Conservation (phyloP, 2,888 invertebrate genomes). For the Agrochola lota region DNA sequence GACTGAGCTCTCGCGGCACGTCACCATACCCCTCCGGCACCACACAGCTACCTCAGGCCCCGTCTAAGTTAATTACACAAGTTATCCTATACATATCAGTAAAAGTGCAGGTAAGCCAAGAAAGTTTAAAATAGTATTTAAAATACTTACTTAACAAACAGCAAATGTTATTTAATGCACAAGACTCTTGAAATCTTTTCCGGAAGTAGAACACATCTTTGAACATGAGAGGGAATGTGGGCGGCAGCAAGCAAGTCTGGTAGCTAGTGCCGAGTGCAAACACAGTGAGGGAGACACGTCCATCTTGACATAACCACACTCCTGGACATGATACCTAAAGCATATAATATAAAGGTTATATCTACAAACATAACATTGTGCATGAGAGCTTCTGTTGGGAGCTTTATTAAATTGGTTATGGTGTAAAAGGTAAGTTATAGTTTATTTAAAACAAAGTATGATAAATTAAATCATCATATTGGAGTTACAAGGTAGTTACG, state of each 20-base stretch:
- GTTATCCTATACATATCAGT: not conserved
- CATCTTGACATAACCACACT: slow-evolving; percentile 95
- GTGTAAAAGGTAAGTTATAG: not conserved
- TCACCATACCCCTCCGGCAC: no score
- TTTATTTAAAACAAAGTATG: not conserved
- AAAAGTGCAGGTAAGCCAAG: not conserved
- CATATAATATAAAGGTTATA: slow-evolving; percentile 34
- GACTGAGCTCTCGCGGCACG: no score
- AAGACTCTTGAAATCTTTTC: slow-evolving; percentile 82
- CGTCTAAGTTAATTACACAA: not conserved
- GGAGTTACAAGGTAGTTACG: not conserved
- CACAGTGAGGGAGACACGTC: slow-evolving; percentile 93
- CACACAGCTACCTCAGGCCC: no score
- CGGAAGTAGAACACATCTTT: slow-evolving; percentile 93
- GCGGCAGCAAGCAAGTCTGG: slow-evolving; percentile 92
- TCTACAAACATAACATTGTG: not conserved
- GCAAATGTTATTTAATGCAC: slow-evolving; percentile 85
- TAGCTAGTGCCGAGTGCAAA: slow-evolving; percentile 92
- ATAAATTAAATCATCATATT: no score
- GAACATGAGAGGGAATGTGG: slow-evolving; percentile 93
- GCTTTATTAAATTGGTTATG: not conserved
- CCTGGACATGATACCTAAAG: slow-evolving; percentile 95
- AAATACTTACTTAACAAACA: slow-evolving; percentile 84
- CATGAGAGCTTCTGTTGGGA: not conserved
- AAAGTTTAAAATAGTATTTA: not conserved